Base-by-base conservation (phyloP, 2,888 invertebrate species). In the Drosophila birchii region DNA sequence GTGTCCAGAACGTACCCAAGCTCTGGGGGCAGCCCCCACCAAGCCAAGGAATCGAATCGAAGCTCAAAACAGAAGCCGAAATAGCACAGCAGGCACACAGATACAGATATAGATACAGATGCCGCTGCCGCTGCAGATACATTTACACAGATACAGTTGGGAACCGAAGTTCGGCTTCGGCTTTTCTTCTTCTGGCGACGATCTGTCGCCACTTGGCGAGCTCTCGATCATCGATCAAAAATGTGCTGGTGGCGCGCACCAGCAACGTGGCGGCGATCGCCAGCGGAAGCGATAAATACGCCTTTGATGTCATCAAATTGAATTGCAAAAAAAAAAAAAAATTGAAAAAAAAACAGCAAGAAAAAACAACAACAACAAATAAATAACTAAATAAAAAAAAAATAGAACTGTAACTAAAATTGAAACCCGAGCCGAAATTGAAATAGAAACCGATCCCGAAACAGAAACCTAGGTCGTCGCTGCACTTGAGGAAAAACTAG, bases 141-240 rank as follows among this genome's bases (percentile, higher is more conserved):
- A 45, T 8, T 5, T 45, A 20, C 44, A 16, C 45, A 45, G 16
- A 26, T 26, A 45, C 32, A 29, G 29, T 29, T 36, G 36, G 23
- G 34, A 20, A 49, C 51, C 72, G 53, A 63, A 61, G 45, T 45
- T 45, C 45, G 45, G 45, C 45, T 45, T 51, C 51, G 51, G 51
- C 51, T 43, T 49, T 66, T 43, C 16, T 51, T 43, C 16, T 51
- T 51, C 32, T 34, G 18, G 29, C 23, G 18, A 38, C 34, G 58
- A 59, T 51, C 38, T 41, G 51, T 53, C 51, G 51, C 36, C 51
- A 55, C 41, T 60, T 53, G 53, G 23, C 75, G 81, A 77, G 78
- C 77, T 86, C 75, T 81, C 83, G 81, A 80, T 86, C 58, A 83
- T 86, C 86, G 81, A 84, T 83, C 80, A 76, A 70, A 51, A 44